phyloP scores from a whole-genome alignment of 1,140 invertebrate species.

The Hylyphantes graminicola region DNA sequence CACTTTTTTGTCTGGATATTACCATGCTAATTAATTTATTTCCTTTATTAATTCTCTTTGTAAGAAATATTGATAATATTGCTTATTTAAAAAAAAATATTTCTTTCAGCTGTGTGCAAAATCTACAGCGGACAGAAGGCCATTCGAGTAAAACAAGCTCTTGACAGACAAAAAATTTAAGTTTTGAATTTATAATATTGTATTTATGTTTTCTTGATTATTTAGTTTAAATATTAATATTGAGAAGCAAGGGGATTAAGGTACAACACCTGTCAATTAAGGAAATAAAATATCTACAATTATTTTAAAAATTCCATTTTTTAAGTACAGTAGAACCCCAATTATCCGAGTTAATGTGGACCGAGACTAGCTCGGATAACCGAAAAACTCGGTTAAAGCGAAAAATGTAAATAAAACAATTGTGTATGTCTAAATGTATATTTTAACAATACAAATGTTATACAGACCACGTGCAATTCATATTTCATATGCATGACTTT shows the following conservation, averaged over 20 bases:
- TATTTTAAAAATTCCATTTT: not conserved
- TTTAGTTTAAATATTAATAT: not conserved
- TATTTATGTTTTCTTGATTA: too few relatives aligned
- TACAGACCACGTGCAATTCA: too few relatives aligned
- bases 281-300: not conserved
- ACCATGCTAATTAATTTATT: not conserved
- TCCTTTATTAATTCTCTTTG: not conserved
- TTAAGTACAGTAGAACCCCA: too few relatives aligned
- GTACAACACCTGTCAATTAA: not conserved
- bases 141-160: constrained; percentile 82
- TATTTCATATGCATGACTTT: too few relatives aligned
- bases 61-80: not conserved
- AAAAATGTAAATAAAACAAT: too few relatives aligned
- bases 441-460: too few relatives aligned
- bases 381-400: too few relatives aligned
- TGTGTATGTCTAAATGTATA: too few relatives aligned
- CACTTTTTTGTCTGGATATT: not conserved
- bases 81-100: not conserved
- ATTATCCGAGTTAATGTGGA: too few relatives aligned
- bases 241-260: not conserved
- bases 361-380: too few relatives aligned
- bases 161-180: constrained; percentile 82
- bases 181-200: not conserved
- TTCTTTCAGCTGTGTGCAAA: constrained; percentile 77
- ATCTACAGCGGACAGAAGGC: constrained; percentile 90